Conservation (phyloP, 2,797 vertebrate genomes). For the Xerus rutilus region DNA sequence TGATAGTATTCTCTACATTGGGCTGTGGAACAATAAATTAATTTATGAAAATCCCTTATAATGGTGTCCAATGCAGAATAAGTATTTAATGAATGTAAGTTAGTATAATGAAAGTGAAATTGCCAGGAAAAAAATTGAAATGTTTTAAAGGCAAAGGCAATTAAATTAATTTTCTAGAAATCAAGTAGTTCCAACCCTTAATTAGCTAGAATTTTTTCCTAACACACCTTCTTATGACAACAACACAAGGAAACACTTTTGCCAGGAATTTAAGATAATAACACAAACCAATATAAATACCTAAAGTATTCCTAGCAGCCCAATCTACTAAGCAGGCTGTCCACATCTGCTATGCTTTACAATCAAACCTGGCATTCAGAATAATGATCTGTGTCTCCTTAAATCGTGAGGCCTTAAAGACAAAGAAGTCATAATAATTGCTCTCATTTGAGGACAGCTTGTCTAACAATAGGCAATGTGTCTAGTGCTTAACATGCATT, state of each 20-base stretch:
- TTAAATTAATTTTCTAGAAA: conserved; percentile 58
- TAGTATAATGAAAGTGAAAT: conserved; percentile 43
- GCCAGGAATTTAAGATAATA: conserved; percentile 15
- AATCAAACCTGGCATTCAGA: conserved; percentile 15
- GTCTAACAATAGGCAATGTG: background rate
- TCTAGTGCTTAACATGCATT: background rate
- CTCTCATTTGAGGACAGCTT: background rate
- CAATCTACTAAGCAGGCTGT: background rate
- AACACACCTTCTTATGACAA: background rate
- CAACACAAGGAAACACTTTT: background rate
- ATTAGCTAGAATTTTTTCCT: conserved; percentile 49
- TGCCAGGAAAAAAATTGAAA: background rate
- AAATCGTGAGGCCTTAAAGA: conserved; percentile 21
- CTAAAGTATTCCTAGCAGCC: background rate
- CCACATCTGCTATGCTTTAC: background rate
- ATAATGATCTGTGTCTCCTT: conserved; percentile 19
- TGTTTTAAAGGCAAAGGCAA: conserved; percentile 30
- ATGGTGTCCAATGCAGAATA: background rate
- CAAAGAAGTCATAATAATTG: conserved; percentile 31
- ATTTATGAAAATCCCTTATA: background rate
- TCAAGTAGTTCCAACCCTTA: conserved; percentile 40
- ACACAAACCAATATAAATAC: background rate
- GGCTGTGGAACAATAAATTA: conserved; percentile 22
- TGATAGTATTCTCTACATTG: background rate
- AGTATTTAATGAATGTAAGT: background rate